Evolutionary conservation across 2,888 invertebrate species (phyloP).

Genomic region (Tetheella fluctuosa): DNA sequence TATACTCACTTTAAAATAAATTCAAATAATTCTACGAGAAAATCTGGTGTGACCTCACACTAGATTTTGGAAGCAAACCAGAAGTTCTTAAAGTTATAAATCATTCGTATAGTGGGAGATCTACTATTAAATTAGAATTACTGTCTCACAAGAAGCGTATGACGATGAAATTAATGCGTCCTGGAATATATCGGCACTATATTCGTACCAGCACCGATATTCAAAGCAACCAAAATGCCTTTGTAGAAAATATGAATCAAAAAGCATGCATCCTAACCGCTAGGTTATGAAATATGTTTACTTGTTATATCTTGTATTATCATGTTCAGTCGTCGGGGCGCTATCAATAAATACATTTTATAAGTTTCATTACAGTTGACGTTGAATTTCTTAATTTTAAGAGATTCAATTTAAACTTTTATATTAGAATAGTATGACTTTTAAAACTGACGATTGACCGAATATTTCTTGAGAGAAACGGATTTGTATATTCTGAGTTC

Average conservation of each 20-base stretch:
- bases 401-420: constrained; percentile 29
- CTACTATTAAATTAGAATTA: neutral
- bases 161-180: neutral
- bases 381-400: constrained; percentile 29
- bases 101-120: neutral
- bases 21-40: neutral
- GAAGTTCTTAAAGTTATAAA: neutral
- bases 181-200: neutral
- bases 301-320: constrained; percentile 28
- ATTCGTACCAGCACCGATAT: neutral
- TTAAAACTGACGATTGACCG: neutral
- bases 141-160: neutral
- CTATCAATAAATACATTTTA: constrained; percentile 37
- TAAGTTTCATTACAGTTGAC: too few relatives aligned
- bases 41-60: neutral
- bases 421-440: constrained; percentile 23
- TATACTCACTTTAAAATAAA: neutral
- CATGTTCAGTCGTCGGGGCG: constrained; percentile 23
- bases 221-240: neutral
- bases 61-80: neutral
- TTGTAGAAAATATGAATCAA: neutral
- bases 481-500: neutral
- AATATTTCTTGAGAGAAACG: neutral
- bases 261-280: neutral
- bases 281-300: constrained; percentile 7